Conservation (phyloP, 1,140 invertebrate species). For the Bombyx mori region ASM3026992v2 NC_085110.1:5713001-5713500, state of each 20-base stretch:
- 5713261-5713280: slow-evolving; percentile 53
- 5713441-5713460: slow-evolving; percentile 79
- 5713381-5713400: slow-evolving; percentile 77
- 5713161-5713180: slow-evolving; percentile 76
- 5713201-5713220: slow-evolving; percentile 41
- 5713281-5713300: slow-evolving; percentile 75
- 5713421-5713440: slow-evolving; percentile 80
- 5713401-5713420: slow-evolving; percentile 79
- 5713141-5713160: slow-evolving; percentile 84
- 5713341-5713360: slow-evolving; percentile 76
- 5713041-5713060: too few species aligned
- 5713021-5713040: too few species aligned
- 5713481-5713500: slow-evolving; percentile 85
- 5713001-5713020: too few species aligned
- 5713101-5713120: slow-evolving; percentile 80
- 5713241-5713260: not conserved
- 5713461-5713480: slow-evolving; percentile 80
- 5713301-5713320: slow-evolving; percentile 75
- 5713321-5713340: slow-evolving; percentile 80
- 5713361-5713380: slow-evolving; percentile 82
- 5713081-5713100: slow-evolving; percentile 80
- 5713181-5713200: slow-evolving; percentile 75
- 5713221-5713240: not conserved
- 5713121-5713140: slow-evolving; percentile 84
- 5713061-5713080: slow-evolving; percentile 29